A percentile compares a stretch with the other conserved stretches of the same genome.
These are phyloP conservation scores for Eunapius fragilis DNA, from an alignment of 37 sponge, comb jelly and placozoan species.

Conservation along the genomic window DNA sequence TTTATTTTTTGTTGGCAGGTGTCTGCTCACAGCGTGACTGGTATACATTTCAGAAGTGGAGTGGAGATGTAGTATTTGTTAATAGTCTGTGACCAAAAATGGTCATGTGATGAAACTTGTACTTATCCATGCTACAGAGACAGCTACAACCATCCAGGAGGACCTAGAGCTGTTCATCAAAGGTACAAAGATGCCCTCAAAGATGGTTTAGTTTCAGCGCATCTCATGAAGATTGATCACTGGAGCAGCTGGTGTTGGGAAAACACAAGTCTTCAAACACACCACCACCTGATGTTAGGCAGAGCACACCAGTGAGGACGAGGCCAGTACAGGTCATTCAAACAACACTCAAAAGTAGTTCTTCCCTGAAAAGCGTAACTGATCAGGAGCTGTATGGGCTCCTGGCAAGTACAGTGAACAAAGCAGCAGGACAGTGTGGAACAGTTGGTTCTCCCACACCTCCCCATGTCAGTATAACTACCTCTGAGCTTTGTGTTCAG, in stretches of 20 bases:
- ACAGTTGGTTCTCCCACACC: too few species aligned
- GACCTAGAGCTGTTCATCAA: background rate
- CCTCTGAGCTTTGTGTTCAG: too few species aligned
- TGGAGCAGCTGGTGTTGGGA: background rate
- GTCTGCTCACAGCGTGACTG: too few species aligned
- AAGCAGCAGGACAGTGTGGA: background rate
- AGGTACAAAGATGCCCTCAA: background rate
- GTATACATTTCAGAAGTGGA: too few species aligned
- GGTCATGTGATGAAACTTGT: too few species aligned
- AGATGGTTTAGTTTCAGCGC: background rate
- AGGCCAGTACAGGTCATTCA: background rate
- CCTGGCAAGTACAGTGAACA: background rate
- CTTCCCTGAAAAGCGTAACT: background rate
- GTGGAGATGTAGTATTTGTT: too few species aligned
- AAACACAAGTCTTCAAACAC: background rate
- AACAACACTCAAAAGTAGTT: background rate
- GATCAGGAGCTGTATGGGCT: background rate
- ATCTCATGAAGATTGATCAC: background rate
- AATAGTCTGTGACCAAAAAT: too few species aligned
- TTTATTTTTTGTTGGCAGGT: too few species aligned
- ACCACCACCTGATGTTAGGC: background rate
- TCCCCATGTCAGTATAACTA: too few species aligned
- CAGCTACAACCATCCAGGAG: too few species aligned
- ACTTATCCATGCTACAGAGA: too few species aligned
- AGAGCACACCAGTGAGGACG: background rate